These are phyloP conservation scores for Musca vetustissima DNA, from an alignment of 1,140 invertebrate genomes.

Conservation along the genomic window DNA sequence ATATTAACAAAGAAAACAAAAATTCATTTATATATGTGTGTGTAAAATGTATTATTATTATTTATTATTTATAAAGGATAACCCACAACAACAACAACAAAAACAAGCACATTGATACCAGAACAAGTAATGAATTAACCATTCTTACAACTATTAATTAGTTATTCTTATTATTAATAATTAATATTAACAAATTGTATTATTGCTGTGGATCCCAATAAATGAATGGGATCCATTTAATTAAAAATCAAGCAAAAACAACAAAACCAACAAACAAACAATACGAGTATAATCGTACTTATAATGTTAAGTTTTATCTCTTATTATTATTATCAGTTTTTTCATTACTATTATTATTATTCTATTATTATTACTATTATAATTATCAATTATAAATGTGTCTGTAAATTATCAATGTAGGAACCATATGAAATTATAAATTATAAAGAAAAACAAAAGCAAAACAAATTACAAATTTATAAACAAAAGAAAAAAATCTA, in stretches of 20 bases:
- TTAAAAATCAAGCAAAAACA: too few relatives aligned
- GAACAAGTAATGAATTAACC: background rate
- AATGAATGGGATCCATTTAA: too few relatives aligned
- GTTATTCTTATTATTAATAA: too few relatives aligned
- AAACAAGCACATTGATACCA: background rate
- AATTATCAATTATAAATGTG: conserved; percentile 8
- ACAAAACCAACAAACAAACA: too few relatives aligned
- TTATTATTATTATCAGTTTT: background rate
- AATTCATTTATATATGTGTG: background rate
- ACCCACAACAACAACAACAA: conserved; percentile 2
- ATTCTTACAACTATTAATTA: too few relatives aligned
- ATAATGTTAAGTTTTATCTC: conserved; percentile 11
- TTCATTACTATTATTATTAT: background rate
- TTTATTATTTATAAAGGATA: conserved; percentile 3
- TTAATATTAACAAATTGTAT: too few relatives aligned
- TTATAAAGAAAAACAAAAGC: too few relatives aligned
- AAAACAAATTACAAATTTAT: conserved; percentile 12
- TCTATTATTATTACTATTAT: background rate
- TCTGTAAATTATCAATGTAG: conserved; percentile 18
- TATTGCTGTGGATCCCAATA: too few relatives aligned
- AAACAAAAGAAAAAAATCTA: conserved; percentile 1
- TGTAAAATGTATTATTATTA: conserved; percentile 19
- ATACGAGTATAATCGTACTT: background rate
- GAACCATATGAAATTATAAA: conserved; percentile 17
- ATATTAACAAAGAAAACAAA: too few relatives aligned